phyloP scores from a whole-genome alignment of 2,113 vertebrate genomes.

The Hemibagrus wyckioides region DNA sequence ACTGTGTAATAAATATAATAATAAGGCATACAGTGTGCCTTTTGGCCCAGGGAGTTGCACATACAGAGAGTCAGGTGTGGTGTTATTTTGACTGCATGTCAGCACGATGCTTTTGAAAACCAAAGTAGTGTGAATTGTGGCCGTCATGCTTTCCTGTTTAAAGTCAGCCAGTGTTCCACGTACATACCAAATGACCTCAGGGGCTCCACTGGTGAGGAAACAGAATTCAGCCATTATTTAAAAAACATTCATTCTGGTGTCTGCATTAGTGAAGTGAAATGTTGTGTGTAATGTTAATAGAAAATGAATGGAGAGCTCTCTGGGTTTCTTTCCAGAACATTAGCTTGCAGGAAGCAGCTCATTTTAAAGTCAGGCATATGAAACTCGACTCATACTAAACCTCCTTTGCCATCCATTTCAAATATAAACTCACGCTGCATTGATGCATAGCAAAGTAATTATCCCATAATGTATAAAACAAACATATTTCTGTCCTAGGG shows the following conservation, averaged over 20 bases:
- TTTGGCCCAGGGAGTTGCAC: not conserved
- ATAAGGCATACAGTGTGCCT: not conserved
- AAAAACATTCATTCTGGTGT: conserved; percentile 41
- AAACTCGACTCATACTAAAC: conserved; percentile 66
- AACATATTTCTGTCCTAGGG: conserved; percentile 65
- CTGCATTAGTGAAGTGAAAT: conserved; percentile 58
- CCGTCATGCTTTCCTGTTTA: conserved; percentile 42
- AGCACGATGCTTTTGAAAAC: conserved; percentile 55
- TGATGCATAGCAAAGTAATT: conserved; percentile 71
- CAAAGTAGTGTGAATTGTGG: conserved; percentile 50
- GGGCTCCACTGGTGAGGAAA: conserved; percentile 55
- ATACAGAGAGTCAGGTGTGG: conserved; percentile 6
- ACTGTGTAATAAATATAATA: conserved; percentile 30
- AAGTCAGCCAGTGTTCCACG: conserved; percentile 31
- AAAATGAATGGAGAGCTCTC: conserved; percentile 61
- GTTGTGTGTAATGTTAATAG: conserved; percentile 67
- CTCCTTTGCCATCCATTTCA: conserved; percentile 66
- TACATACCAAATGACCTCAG: conserved; percentile 34
- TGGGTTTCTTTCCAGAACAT: conserved; percentile 68
- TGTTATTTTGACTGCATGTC: conserved; percentile 32
- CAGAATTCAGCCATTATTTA: conserved; percentile 38
- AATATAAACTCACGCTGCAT: conserved; percentile 67
- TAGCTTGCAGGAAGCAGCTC: conserved; percentile 66
- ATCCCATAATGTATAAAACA: conserved; percentile 66
- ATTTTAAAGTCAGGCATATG: conserved; percentile 66